phyloP scores from a whole-genome alignment of 2,888 invertebrate genomes.

The Trachelus stipa region DNA sequence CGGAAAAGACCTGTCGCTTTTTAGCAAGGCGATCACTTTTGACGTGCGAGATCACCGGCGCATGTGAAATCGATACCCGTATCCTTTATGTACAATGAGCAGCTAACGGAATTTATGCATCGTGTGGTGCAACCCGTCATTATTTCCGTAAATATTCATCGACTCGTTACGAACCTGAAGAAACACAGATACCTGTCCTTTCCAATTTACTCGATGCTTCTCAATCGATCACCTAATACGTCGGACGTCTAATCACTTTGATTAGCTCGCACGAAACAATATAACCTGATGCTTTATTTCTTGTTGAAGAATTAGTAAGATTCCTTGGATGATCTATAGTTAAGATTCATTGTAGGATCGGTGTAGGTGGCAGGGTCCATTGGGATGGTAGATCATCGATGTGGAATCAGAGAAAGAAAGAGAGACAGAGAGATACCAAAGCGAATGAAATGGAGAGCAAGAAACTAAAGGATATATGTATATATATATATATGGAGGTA shows the following conservation, averaged over 20 bases:
- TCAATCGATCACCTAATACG: background rate
- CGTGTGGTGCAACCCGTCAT: background rate
- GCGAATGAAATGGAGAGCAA: background rate
- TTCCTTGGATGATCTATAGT: background rate
- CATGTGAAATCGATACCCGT: background rate
- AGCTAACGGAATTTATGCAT: background rate
- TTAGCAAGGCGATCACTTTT: background rate
- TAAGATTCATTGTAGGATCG: background rate
- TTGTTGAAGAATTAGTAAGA: background rate
- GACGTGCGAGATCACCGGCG: background rate
- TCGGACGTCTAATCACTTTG: background rate
- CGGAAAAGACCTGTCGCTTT: background rate
- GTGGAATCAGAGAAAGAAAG: background rate
- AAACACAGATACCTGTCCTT: background rate
- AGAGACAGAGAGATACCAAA: background rate
- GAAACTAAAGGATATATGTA: background rate
- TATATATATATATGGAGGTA: background rate
- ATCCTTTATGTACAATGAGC: background rate
- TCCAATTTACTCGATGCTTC: background rate
- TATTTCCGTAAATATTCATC: slow-evolving; percentile 9
- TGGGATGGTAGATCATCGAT: background rate
- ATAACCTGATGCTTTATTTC: background rate
- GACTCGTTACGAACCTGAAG: background rate
- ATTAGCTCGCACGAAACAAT: background rate
- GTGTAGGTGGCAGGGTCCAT: background rate